phyloP scores from a whole-genome alignment of 2,113 vertebrate genomes.

The Xiphorhynchus elegans region DNA sequence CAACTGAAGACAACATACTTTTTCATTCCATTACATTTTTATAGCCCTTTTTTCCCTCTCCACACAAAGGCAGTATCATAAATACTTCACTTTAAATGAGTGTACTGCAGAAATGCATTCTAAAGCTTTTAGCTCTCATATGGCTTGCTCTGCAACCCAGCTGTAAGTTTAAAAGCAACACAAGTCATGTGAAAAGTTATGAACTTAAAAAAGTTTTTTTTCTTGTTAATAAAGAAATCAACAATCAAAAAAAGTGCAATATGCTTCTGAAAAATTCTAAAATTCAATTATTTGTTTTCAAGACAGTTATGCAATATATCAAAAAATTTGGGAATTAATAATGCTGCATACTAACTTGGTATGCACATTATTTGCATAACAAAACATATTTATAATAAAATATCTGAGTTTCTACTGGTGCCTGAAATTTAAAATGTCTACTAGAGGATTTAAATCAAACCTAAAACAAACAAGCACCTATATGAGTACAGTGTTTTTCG shows the following conservation, averaged over 20 bases:
- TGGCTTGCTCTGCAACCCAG: not conserved
- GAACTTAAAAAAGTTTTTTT: not conserved
- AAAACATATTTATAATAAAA: not conserved
- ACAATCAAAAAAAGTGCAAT: not conserved
- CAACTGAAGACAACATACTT: not conserved
- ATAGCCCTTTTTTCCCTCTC: not conserved
- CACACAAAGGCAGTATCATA: not conserved
- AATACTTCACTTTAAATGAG: not conserved
- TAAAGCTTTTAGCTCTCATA: not conserved
- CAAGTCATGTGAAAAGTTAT: not conserved
- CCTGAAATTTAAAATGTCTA: not conserved
- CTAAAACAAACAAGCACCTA: not conserved
- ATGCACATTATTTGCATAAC: not conserved
- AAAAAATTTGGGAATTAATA: rapidly evolving
- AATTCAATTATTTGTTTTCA: not conserved
- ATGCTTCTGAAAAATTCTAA: not conserved
- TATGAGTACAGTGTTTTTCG: too few relatives aligned
- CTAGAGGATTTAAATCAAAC: not conserved
- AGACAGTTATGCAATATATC: rapidly evolving
- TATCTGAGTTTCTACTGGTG: not conserved
- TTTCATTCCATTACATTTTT: not conserved
- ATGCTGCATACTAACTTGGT: not conserved
- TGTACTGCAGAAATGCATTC: not conserved
- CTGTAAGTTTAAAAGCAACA: not conserved
- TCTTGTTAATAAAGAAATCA: not conserved